Conservation (phyloP, 2,113 vertebrate genomes). For the Nibea coibor region DNA sequence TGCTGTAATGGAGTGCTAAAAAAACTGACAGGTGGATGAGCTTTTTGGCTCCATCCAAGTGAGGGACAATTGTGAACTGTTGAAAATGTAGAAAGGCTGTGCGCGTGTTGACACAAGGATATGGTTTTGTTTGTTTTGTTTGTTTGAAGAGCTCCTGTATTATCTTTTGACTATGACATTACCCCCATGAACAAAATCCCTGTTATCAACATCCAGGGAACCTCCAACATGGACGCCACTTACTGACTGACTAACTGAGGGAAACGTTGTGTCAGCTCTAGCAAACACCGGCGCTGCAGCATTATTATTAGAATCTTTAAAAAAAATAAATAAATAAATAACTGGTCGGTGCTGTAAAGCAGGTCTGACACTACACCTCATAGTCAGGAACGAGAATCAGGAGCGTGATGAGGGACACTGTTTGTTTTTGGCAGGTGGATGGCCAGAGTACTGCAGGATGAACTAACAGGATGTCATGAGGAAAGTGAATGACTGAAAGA, state of each 20-base stretch:
- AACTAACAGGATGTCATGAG: slow-evolving; percentile 64
- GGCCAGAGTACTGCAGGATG: slow-evolving; percentile 52
- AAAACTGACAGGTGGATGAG: neutral
- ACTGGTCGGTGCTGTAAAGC: slow-evolving; percentile 37
- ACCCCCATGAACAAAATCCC: slow-evolving; percentile 12
- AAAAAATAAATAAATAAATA: neutral
- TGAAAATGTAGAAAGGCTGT: neutral
- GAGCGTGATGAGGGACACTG: slow-evolving; percentile 58
- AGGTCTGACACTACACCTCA: slow-evolving; percentile 29
- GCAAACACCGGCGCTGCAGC: slow-evolving; percentile 46
- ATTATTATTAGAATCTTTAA: slow-evolving; percentile 5
- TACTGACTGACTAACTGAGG: slow-evolving; percentile 20
- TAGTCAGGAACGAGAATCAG: slow-evolving; percentile 40
- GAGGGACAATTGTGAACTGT: slow-evolving; percentile 4
- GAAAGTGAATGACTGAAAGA: slow-evolving; percentile 62
- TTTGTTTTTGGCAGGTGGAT: slow-evolving; percentile 62
- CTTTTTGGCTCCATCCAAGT: neutral
- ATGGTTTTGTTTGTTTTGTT: slow-evolving; percentile 34
- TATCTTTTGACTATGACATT: slow-evolving; percentile 14
- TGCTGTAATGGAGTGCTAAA: slow-evolving; percentile 1
- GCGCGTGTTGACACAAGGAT: slow-evolving; percentile 39
- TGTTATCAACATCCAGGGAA: slow-evolving; percentile 27
- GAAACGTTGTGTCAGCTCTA: slow-evolving; percentile 35
- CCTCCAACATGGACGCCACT: slow-evolving; percentile 25
- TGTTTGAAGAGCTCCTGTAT: slow-evolving; percentile 33